Evolutionary conservation across 2,888 invertebrate genomes (phyloP).

Genomic region (Pogonocherus hispidulus): DNA sequence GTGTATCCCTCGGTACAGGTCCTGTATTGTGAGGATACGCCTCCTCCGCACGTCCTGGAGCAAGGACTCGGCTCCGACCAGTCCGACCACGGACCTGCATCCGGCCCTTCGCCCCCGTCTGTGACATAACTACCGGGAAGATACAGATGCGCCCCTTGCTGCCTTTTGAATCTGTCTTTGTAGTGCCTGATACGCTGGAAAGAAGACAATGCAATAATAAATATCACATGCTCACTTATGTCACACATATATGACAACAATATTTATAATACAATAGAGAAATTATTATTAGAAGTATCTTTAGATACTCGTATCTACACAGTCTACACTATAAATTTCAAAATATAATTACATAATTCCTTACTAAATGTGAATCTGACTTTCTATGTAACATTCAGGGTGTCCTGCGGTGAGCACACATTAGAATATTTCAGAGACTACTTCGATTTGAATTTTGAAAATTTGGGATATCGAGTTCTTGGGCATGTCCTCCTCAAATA

Average conservation of each 20-base stretch:
- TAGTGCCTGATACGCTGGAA: slow-evolving; percentile 73
- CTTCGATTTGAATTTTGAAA: too few species aligned
- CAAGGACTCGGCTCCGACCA: slow-evolving; percentile 90
- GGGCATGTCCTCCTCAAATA: too few species aligned
- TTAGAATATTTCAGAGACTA: too few species aligned
- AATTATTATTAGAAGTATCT: too few species aligned
- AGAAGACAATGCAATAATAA: slow-evolving; percentile 11
- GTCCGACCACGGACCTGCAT: slow-evolving; percentile 82
- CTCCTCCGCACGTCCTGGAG: slow-evolving; percentile 93
- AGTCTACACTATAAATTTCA: too few species aligned
- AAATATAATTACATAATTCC: too few species aligned
- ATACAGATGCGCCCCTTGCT: slow-evolving; percentile 81
- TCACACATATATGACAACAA: background rate
- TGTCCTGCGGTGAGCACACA: too few species aligned
- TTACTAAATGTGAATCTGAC: too few species aligned
- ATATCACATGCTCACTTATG: too few species aligned
- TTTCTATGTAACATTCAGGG: too few species aligned
- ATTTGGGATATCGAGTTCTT: too few species aligned
- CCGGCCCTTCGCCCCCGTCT: slow-evolving; percentile 78
- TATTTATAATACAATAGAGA: background rate
- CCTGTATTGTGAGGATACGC: slow-evolving; percentile 88
- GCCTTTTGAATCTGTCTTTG: slow-evolving; percentile 82
- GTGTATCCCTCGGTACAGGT: slow-evolving; percentile 77
- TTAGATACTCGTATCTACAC: too few species aligned
- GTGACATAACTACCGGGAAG: slow-evolving; percentile 80